Conservation (phyloP, 1,140 invertebrate genomes). For the Tyrophagus putrescentiae region DNA sequence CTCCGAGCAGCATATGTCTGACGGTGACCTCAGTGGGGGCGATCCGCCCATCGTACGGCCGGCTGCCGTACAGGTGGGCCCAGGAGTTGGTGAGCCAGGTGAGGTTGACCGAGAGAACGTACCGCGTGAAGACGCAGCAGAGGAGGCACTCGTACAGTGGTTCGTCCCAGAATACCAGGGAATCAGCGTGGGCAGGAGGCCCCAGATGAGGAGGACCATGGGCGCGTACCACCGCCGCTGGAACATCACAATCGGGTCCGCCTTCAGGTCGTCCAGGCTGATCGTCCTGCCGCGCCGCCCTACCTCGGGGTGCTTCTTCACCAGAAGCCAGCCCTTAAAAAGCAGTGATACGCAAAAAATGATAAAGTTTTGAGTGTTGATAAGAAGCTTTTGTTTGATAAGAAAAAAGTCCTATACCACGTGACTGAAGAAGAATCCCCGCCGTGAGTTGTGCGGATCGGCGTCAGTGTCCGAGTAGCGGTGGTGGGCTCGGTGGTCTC, state of each 20-base stretch:
- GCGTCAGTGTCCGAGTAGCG: slow-evolving; percentile 64
- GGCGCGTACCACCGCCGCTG: slow-evolving; percentile 47
- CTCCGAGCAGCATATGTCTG: slow-evolving; percentile 37
- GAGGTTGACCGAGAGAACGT: slow-evolving; percentile 47
- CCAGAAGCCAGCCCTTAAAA: slow-evolving; percentile 87
- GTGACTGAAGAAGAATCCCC: slow-evolving; percentile 63
- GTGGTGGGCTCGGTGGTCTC: slow-evolving; percentile 61
- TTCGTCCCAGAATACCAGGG: slow-evolving; percentile 38
- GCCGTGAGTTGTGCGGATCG: slow-evolving; percentile 60
- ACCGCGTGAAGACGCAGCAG: slow-evolving; percentile 35
- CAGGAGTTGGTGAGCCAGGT: slow-evolving; percentile 38
- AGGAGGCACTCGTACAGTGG: slow-evolving; percentile 32
- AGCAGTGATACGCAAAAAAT: no score
- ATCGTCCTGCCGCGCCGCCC: slow-evolving; percentile 66
- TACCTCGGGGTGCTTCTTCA: slow-evolving; percentile 64
- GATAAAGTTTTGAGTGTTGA: no score
- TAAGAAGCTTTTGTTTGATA: no score
- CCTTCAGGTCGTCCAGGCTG: slow-evolving; percentile 71
- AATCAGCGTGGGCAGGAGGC: slow-evolving; percentile 30
- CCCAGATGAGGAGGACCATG: slow-evolving; percentile 32
- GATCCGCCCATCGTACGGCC: slow-evolving; percentile 62
- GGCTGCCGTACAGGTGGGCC: slow-evolving; percentile 53
- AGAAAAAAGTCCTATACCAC: no score
- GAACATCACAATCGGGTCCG: slow-evolving; percentile 68
- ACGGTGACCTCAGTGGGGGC: slow-evolving; percentile 41